A percentile compares a stretch with the other conserved stretches of the same genome.
phyloP scores from a whole-genome alignment of 2,888 invertebrate genomes.

The Zygaena filipendulae region DNA sequence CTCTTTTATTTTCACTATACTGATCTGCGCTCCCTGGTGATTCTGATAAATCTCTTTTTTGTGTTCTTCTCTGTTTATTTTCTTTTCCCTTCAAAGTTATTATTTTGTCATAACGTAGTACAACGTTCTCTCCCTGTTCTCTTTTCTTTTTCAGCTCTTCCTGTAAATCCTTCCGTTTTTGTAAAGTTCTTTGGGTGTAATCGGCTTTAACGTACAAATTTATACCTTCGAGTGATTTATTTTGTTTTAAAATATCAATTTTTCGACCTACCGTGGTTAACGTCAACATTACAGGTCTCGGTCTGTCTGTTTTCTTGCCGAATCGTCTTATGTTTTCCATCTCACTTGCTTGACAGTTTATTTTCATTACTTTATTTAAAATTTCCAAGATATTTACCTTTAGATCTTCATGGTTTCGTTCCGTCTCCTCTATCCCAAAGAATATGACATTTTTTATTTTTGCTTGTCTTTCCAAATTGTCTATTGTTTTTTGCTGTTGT shows the following conservation, averaged over 20 bases:
- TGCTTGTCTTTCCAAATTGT: conserved; percentile 15
- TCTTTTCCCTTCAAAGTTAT: conserved; percentile 2
- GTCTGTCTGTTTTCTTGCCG: conserved; percentile 10
- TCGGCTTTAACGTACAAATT: conserved; percentile 12
- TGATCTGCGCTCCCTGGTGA: background rate
- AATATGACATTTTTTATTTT: conserved; percentile 19
- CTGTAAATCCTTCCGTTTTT: conserved; percentile 15
- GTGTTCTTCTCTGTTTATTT: conserved; percentile 1
- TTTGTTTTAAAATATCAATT: conserved; percentile 17
- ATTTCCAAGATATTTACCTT: conserved; percentile 7
- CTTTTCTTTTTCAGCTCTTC: conserved; percentile 10
- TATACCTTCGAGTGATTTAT: conserved; percentile 8
- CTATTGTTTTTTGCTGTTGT: conserved; percentile 19
- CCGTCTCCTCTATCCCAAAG: conserved; percentile 18
- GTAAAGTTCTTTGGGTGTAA: conserved; percentile 10
- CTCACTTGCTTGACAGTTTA: conserved; percentile 12
- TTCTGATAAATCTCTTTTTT: background rate
- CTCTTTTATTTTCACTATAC: background rate
- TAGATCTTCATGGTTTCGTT: conserved; percentile 11
- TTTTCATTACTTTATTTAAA: conserved; percentile 11
- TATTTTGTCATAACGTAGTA: conserved; percentile 11
- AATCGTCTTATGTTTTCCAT: conserved; percentile 12
- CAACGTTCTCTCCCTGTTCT: conserved; percentile 9
- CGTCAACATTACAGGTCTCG: conserved; percentile 13
- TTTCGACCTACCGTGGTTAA: conserved; percentile 14